These are phyloP conservation scores for Sympetrum striolatum DNA, from an alignment of 2,888 invertebrate species.

Conservation along the genomic window DNA sequence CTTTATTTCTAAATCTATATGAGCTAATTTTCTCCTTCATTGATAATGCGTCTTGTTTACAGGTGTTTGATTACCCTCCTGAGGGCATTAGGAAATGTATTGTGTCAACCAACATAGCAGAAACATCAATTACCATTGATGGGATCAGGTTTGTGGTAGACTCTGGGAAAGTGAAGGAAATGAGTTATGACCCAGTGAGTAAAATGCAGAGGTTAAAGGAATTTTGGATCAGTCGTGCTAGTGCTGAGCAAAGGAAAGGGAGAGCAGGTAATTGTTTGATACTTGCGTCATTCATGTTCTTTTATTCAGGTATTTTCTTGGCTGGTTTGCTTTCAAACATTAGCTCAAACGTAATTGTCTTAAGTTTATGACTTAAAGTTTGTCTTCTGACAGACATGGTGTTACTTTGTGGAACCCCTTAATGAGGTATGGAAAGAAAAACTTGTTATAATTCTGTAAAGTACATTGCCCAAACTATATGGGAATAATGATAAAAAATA, in stretches of 20 bases:
- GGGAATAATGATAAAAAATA: too few relatives aligned
- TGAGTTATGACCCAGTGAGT: conserved; percentile 90
- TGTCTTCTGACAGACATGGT: too few relatives aligned
- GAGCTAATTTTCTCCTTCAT: background rate
- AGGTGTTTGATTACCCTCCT: conserved; percentile 94
- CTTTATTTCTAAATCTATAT: background rate
- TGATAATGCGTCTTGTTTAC: background rate
- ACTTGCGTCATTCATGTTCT: background rate
- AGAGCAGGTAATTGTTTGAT: conserved; percentile 70
- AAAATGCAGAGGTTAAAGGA: conserved; percentile 92
- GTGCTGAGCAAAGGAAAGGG: conserved; percentile 96
- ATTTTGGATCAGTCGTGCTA: conserved; percentile 96
- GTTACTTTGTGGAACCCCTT: too few relatives aligned
- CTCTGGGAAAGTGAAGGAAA: conserved; percentile 96
- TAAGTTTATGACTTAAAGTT: too few relatives aligned
- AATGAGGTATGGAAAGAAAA: too few relatives aligned
- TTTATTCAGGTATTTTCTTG: background rate
- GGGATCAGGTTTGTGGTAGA: conserved; percentile 97
- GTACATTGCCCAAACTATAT: too few relatives aligned
- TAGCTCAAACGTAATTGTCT: too few relatives aligned
- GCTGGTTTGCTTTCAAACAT: too few relatives aligned
- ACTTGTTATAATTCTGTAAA: too few relatives aligned
- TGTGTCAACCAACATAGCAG: conserved; percentile 97
- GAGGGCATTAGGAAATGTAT: conserved; percentile 96
- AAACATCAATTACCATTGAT: conserved; percentile 98